Conservation (phyloP, 2,113 vertebrate species). For the Himantopus leucocephalus region DNA sequence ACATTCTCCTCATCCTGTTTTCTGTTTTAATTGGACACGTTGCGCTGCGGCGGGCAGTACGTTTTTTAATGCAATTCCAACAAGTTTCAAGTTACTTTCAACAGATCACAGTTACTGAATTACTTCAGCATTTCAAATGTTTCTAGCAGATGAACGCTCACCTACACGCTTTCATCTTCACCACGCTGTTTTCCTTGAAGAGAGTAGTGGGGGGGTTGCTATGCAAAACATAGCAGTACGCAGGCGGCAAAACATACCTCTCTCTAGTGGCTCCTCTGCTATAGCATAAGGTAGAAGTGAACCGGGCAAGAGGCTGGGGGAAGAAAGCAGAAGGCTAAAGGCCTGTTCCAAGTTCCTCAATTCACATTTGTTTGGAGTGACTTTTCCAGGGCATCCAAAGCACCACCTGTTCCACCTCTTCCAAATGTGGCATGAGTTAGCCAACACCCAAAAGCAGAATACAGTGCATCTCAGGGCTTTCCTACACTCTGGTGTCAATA, state of each 20-base stretch:
- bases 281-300: background rate
- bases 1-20: constrained; percentile 47
- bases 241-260: background rate
- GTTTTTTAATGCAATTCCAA: constrained; percentile 25
- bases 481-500: background rate
- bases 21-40: constrained; percentile 63
- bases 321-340: background rate
- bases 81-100: constrained; percentile 51
- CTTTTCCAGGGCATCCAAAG: background rate
- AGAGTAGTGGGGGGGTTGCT: background rate
- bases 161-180: background rate
- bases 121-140: constrained; percentile 4
- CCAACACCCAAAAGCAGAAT: background rate
- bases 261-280: background rate
- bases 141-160: background rate
- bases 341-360: background rate
- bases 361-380: background rate
- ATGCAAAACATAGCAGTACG: background rate
- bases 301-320: background rate
- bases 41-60: background rate
- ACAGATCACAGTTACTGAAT: constrained; percentile 24
- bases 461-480: rapidly evolving
- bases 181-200: background rate
- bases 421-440: rapidly evolving
- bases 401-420: background rate